Evolutionary conservation across 2,797 vertebrate genomes (phyloP).

Genomic region (Diplodus puntazzo): DNA sequence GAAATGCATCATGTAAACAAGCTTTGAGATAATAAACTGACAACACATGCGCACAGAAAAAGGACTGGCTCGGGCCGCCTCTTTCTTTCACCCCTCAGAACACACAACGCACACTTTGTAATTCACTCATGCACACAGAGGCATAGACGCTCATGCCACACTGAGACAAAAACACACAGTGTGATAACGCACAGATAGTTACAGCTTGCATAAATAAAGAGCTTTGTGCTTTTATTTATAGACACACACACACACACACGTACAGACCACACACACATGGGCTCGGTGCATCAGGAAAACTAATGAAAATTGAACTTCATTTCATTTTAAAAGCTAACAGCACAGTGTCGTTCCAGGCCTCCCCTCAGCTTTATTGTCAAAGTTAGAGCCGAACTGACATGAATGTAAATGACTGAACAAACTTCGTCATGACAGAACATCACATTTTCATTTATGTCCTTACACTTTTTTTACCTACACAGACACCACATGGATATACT

Average conservation of each 20-base stretch:
- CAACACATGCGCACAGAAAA: background rate
- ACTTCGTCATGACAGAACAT: background rate
- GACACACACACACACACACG: too few species aligned
- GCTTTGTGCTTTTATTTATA: background rate
- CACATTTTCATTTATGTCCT: background rate
- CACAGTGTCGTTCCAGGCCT: background rate
- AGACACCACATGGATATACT: background rate
- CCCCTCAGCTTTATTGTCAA: constrained; percentile 1
- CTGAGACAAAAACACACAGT: background rate
- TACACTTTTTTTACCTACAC: background rate
- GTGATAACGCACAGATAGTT: background rate
- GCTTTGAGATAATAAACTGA: background rate
- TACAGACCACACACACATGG: background rate
- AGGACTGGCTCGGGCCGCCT: background rate
- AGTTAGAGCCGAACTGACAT: background rate
- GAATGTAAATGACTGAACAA: constrained; percentile 5
- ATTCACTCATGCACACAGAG: background rate
- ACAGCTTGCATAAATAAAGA: constrained; percentile 15
- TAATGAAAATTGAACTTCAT: constrained; percentile 16
- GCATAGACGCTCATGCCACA: background rate
- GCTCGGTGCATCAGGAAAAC: background rate
- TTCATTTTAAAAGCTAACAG: constrained; percentile 13
- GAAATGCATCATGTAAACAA: background rate
- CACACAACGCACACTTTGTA: background rate
- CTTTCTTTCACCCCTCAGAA: background rate